Base-by-base conservation (phyloP, 2,888 invertebrate genomes). In the Ochropleura plecta region DNA sequence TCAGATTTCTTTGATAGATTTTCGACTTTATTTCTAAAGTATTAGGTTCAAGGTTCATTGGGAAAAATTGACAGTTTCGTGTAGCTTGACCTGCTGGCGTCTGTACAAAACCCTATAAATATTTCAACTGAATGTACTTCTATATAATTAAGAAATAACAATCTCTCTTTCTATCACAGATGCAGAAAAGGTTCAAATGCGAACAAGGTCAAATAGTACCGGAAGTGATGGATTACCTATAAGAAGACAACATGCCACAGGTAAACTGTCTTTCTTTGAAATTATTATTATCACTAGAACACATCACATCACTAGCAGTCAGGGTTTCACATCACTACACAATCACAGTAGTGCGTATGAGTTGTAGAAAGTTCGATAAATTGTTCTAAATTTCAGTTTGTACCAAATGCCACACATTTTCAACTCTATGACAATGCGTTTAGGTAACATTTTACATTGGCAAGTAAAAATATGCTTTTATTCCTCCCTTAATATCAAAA, bases 241-340 rank as follows among this genome's bases (percentile, higher is more conserved):
- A 93, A 94, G 96, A 96, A 96, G 96, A 96, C 96, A 96, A 95
- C 96, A 96, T 95, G 95, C 96, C 95, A 93, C 96, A 96, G 96
- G 96, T 96, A 91, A 92, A 75, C 76, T 30, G 46, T 72, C 63
- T 75, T 4, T 30, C 14, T 20, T 16, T 49, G 0, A 63, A 40
- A 68, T 59, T 40, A 48, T 3, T 67, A 1, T 65, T 65, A 51
- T 20, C 16, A 77, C 42, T 73, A 63, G 48, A 62, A 68, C 73
- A 81, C 73, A 68, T 67, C 59, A 80, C 74, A 81, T 78, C 68
- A 76, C 70, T 60, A 70, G 70, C 72, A 55, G 67, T 71, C 66
- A 82, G 64, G 74, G 42, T 70, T 67, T 62, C 49, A 69, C 67
- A 70, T 85, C 70, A 86, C 66, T 65, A 74, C 57, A 83, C 67